Percentiles rank a stretch among this genome's conserved stretches.
Conservation (phyloP, 2,113 vertebrate genomes). For the Acrocephalus kingi region DNA sequence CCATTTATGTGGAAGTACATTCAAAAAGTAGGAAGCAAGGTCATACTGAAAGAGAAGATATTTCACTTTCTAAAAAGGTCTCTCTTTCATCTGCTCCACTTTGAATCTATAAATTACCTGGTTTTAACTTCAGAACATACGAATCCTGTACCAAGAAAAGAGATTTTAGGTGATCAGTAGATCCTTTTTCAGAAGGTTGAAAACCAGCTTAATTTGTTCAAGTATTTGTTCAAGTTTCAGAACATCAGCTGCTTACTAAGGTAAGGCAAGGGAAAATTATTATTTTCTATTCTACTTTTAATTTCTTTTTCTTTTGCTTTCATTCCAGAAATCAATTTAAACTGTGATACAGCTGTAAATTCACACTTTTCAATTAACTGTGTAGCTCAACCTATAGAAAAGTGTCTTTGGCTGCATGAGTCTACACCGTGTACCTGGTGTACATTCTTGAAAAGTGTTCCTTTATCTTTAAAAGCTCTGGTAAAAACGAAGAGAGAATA, state of each 20-base stretch:
- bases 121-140: not conserved
- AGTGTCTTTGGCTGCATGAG: not conserved
- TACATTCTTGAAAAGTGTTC: not conserved
- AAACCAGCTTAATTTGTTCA: not conserved
- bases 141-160: not conserved
- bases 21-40: not conserved
- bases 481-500: not conserved
- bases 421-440: rapidly evolving
- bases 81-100: not conserved
- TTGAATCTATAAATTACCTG: not conserved
- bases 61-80: not conserved
- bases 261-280: not conserved
- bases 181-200: not conserved
- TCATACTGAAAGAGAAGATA: not conserved
- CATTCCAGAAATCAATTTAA: not conserved
- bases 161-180: not conserved
- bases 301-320: not conserved
- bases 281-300: not conserved
- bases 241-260: not conserved
- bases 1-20: not conserved
- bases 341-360: not conserved
- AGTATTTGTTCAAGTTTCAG: not conserved
- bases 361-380: not conserved
- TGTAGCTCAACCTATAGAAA: not conserved
- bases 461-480: not conserved